Evolutionary conservation across 2,113 vertebrate species (phyloP).

Genomic region (Probosciger aterrimus): DNA sequence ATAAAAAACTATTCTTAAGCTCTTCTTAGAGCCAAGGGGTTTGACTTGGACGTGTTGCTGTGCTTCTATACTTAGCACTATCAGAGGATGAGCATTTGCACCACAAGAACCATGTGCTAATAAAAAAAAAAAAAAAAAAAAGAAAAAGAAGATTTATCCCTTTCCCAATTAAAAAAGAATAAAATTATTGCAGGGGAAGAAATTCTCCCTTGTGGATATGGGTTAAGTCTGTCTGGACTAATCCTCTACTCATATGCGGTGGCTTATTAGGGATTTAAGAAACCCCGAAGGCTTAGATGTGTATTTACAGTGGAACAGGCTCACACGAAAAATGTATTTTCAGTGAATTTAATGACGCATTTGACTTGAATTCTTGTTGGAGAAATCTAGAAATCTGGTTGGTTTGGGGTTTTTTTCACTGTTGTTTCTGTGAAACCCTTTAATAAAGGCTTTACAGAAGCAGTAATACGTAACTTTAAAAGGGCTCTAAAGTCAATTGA

Average conservation of each 20-base stretch:
- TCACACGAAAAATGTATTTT: neutral
- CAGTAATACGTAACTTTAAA: neutral
- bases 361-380: neutral
- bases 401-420: neutral
- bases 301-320: neutral
- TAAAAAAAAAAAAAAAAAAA: neutral
- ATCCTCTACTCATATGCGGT: slow-evolving; percentile 9
- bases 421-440: neutral
- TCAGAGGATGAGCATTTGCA: neutral
- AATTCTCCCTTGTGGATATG: neutral
- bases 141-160: neutral
- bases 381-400: neutral
- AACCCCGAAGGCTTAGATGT: neutral
- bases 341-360: neutral
- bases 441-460: slow-evolving; percentile 6
- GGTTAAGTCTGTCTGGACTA: slow-evolving; percentile 31
- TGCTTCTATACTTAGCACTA: neutral
- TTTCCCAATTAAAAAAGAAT: neutral
- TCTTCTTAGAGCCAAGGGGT: neutral
- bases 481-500: neutral
- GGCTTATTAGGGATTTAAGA: slow-evolving; percentile 37
- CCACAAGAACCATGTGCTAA: neutral
- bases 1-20: neutral
- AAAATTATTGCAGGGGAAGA: neutral
- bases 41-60: neutral